phyloP scores from a whole-genome alignment of 2,113 vertebrate genomes.

The Saimiri boliviensis region DNA sequence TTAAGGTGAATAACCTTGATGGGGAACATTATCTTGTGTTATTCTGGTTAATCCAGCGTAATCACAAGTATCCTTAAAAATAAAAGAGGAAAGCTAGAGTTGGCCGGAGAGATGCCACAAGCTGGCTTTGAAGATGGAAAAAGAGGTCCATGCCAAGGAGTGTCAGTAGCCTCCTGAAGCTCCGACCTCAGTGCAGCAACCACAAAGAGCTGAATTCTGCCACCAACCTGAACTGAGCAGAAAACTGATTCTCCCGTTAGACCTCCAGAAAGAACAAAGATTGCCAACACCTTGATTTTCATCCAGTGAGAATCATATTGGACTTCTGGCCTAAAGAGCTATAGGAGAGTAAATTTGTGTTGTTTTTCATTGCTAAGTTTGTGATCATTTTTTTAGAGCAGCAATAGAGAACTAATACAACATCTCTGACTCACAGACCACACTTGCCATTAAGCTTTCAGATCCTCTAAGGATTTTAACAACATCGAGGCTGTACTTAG shows the following conservation, averaged over 20 bases:
- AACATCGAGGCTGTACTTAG: background rate
- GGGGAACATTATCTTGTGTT: background rate
- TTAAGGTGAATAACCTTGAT: background rate
- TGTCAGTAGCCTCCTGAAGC: background rate
- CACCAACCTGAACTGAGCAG: background rate
- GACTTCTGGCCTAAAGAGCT: background rate
- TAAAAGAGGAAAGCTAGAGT: too few relatives aligned
- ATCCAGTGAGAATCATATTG: too few relatives aligned
- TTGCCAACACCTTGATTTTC: background rate
- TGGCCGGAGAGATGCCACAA: accelerated
- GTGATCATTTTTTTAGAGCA: background rate
- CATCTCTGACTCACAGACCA: background rate
- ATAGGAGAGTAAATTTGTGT: background rate
- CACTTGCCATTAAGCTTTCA: background rate
- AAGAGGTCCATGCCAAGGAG: too few relatives aligned
- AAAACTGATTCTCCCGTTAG: too few relatives aligned
- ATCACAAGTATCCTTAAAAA: background rate
- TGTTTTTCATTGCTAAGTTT: background rate
- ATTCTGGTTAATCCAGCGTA: background rate
- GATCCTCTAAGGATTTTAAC: background rate
- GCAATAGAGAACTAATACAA: background rate
- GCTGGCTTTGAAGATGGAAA: background rate
- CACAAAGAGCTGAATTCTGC: background rate
- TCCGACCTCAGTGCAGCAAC: background rate
- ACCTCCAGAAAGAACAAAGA: background rate